Evolutionary conservation across 1,140 invertebrate species (phyloP).

Genomic region (Panagrolaimus sp.): DNA sequence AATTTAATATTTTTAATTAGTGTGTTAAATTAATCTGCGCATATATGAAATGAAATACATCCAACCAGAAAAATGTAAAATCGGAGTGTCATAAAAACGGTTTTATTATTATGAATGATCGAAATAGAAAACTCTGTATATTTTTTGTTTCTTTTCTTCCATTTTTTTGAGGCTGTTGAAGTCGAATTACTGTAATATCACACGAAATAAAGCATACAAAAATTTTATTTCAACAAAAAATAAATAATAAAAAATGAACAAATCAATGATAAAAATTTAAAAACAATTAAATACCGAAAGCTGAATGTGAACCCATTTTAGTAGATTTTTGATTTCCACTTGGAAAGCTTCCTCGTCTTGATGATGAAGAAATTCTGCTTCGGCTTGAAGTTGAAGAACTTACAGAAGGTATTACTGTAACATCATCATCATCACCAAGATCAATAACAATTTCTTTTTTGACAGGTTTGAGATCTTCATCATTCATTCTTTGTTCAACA

Average conservation of each 20-base stretch:
- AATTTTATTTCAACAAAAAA: neutral
- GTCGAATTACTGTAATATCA: neutral
- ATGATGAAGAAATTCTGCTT: neutral
- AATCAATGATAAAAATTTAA: neutral
- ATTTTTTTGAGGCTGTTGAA: neutral
- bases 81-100: neutral
- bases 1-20: neutral
- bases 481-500: neutral
- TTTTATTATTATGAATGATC: neutral
- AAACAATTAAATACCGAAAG: neutral
- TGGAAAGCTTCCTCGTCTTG: neutral
- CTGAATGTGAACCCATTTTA: neutral
- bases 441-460: neutral
- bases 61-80: neutral
- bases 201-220: neutral
- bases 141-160: no score
- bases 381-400: neutral
- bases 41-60: neutral
- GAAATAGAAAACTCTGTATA: neutral
- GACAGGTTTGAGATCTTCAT: neutral
- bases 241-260: neutral
- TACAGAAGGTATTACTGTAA: no score
- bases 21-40: neutral
- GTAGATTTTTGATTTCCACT: neutral
- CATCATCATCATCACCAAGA: neutral